Base-by-base conservation (phyloP, 2,797 vertebrate species). In the Corythornis leucogaster region DNA sequence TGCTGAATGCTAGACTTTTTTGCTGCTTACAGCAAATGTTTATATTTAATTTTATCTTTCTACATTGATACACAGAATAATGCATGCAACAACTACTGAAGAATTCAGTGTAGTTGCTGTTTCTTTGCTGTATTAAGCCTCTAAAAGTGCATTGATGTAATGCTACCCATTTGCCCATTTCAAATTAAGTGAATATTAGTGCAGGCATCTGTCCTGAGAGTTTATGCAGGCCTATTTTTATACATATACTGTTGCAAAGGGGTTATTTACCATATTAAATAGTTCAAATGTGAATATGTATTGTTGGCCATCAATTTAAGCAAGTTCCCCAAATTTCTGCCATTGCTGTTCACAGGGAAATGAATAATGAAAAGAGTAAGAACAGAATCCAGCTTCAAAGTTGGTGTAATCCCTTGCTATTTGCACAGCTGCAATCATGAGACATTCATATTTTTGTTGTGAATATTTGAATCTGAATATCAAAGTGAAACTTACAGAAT, bases 401-500 rank as follows among this genome's bases (percentile, higher is more conserved):
- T 95, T 95, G 86, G 58, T 87, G 40, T 93, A 94, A 93, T 94
- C 90, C 74, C 85, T 89, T 62, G 81, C 90, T 96, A 90, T 96
- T 95, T 96, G 92, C 93, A 93, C 92, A 93, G 91, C 84, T 95
- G 88, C 89, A 94, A 96, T 96, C 95, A 94, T 95, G 94, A 90
- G 88, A 92, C 94, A 96, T 93, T 96, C 93, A 94, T 90, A 80
- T 90, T 93, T 94, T 94, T 96, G 81, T 95, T 96, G 92, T 89
- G 93, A 92, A 85, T 79, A 89, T 95, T 79, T 95, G 73, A 96
- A 96, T 96, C 81, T 95, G 90, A 95, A 96, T 95, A 92, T 94
- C 88, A 96, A 91, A 92, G 73, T 92, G 73, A 93, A 92, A 92
- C 79, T 85, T 83, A 4, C 46, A 94, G 94, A 93, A 90, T 96